Base-by-base conservation (phyloP, 2,888 invertebrate genomes). In the Chrysina gloriosa region DNA sequence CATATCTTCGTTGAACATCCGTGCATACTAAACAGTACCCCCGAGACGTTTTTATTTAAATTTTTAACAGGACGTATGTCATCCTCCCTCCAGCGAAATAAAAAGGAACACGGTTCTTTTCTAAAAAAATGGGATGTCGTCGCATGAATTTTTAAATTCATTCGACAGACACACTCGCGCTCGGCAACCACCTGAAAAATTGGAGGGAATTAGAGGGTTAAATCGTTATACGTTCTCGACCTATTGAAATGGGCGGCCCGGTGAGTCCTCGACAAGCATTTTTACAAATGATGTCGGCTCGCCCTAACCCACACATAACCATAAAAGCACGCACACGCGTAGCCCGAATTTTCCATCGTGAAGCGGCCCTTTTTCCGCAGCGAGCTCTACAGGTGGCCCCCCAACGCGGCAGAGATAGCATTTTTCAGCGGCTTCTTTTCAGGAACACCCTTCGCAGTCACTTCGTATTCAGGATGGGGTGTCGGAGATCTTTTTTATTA, bases 241-340 rank as follows among this genome's bases (percentile, higher is more conserved):
- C 73, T 72, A 75, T 76, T 76, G 76, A 75, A 76, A 76, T 71
- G 72, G 75, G 70, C 68, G 73, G 68, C 64, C 72, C 69, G 70
- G 52, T 42, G 58, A 61, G 45, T 45, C 48, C 73, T 77, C 79
- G 81, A 81, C 80, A 80, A 77, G 80, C 80, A 78, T 80, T 80
- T 81, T 81, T 81, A 80, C 80, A 81, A 81, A 81, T 81, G 80
- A 81, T 80, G 78, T 79, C 78, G 78, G 77, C 76, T 71, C 77
- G 73, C 76, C 73, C 75, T 75, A 73, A 76, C 71, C 70, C 72
- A 70, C 70, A 71, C 61, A 64, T 52, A 29, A 31, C 31, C 52
- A 52, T 52, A 52, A 52, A 52, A 29, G 19, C 65, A 58, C 25
- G 50, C 48, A 63, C 31, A 56, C 67, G 42, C 54, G 16, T 27